Conservation (phyloP, 2,113 vertebrate species). For the Gambusia holbrooki region DNA sequence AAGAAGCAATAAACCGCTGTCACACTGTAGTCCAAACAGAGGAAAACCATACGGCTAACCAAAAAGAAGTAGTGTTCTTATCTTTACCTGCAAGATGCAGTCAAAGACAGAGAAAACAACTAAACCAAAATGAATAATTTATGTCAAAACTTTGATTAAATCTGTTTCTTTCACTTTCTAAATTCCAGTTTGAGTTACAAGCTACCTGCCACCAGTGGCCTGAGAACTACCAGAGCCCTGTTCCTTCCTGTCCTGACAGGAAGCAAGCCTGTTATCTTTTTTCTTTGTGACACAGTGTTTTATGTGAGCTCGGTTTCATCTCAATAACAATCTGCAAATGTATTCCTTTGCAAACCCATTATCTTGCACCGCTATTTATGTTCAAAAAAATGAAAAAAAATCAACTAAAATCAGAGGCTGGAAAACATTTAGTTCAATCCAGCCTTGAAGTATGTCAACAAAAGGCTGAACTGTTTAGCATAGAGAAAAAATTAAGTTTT, state of each 20-base stretch:
- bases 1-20: slow-evolving; percentile 21
- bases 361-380: slow-evolving; percentile 21
- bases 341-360: slow-evolving; percentile 14
- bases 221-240: slow-evolving; percentile 64
- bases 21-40: slow-evolving; percentile 8
- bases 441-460: background rate
- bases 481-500: background rate
- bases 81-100: slow-evolving; percentile 5
- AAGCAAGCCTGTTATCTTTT: slow-evolving; percentile 57
- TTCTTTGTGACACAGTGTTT: slow-evolving; percentile 43
- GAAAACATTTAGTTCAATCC: slow-evolving; percentile 6
- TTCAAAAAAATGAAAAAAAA: background rate
- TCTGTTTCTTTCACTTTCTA: slow-evolving; percentile 25
- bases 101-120: slow-evolving; percentile 38
- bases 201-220: slow-evolving; percentile 17
- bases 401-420: slow-evolving; percentile 1
- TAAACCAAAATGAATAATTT: slow-evolving; percentile 28
- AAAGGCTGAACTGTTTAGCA: background rate
- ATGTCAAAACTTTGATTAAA: slow-evolving; percentile 24
- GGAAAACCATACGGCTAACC: background rate
- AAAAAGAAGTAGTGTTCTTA: slow-evolving; percentile 19
- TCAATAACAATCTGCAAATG: slow-evolving; percentile 49
- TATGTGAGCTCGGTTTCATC: slow-evolving; percentile 38
- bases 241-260: slow-evolving; percentile 65
- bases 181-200: slow-evolving; percentile 32